phyloP scores from a whole-genome alignment of 2,797 vertebrate genomes.

The Anisognathus igniventris region DNA sequence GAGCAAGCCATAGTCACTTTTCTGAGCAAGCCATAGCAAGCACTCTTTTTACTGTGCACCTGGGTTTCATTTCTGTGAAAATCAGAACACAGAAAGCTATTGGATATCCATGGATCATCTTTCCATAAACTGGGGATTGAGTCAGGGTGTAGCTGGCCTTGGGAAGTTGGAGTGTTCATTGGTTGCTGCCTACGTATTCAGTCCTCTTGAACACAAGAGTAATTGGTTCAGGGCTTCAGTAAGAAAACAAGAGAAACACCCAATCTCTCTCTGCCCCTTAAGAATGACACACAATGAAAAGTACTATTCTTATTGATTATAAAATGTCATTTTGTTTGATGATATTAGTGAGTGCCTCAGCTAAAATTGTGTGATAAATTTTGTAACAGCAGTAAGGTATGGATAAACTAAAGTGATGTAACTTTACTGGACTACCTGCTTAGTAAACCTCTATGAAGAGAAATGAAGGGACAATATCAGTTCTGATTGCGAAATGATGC shows the following conservation, averaged over 20 bases:
- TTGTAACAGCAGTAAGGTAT: not conserved
- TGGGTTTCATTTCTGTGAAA: not conserved
- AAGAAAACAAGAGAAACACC: not conserved
- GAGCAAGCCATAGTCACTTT: not conserved
- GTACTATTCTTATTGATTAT: not conserved
- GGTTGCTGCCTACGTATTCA: not conserved
- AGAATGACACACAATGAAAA: not conserved
- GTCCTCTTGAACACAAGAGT: not conserved
- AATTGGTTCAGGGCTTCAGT: not conserved
- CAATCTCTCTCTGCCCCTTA: not conserved
- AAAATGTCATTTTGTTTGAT: not conserved
- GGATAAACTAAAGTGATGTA: not conserved
- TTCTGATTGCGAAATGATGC: not conserved
- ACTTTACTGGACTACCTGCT: not conserved
- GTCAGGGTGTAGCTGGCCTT: not conserved
- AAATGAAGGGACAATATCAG: not conserved
- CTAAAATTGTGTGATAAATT: not conserved
- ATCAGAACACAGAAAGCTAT: not conserved
- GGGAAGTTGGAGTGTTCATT: not conserved
- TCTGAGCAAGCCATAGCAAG: not conserved
- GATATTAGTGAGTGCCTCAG: not conserved
- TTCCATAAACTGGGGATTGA: not conserved
- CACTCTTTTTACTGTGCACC: not conserved
- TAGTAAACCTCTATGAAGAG: not conserved
- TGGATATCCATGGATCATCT: not conserved